Conservation (phyloP, 2,113 vertebrate genomes). For the Pseudopipra pipra region DNA sequence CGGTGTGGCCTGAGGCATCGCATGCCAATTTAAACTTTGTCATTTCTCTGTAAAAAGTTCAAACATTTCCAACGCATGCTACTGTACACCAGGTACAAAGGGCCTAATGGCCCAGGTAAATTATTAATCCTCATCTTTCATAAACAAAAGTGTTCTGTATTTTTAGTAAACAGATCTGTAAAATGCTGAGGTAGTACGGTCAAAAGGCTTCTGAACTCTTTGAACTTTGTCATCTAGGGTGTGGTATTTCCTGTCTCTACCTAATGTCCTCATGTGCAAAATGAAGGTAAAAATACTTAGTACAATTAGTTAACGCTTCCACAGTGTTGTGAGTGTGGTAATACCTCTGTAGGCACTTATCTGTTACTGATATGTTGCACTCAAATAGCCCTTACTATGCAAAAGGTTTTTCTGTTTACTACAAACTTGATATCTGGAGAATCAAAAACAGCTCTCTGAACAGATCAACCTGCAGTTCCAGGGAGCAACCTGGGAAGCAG, state of each 20-base stretch:
- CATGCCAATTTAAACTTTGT: not conserved
- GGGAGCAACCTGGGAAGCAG: not conserved
- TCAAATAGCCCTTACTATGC: not conserved
- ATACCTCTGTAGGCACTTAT: not conserved
- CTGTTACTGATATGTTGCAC: not conserved
- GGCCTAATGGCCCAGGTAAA: conserved; percentile 61
- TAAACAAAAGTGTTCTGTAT: conserved; percentile 65
- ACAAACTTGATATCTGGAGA: not conserved
- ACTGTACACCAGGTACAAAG: conserved; percentile 67
- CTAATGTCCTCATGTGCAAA: not conserved
- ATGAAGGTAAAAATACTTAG: not conserved
- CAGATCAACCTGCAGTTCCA: not conserved
- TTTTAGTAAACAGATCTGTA: conserved; percentile 55
- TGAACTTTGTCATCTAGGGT: conserved; percentile 15
- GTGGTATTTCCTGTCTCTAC: conserved; percentile 34
- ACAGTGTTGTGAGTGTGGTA: not conserved
- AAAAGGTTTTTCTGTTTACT: conserved; percentile 22
- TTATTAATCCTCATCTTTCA: conserved; percentile 67
- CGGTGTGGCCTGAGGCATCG: fast-evolving
- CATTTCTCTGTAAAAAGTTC: conserved; percentile 29
- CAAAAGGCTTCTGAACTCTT: conserved; percentile 1
- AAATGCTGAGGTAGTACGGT: not conserved
- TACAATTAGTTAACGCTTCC: not conserved
- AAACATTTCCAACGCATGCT: not conserved
- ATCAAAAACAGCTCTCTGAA: not conserved